Evolutionary conservation across 2,888 invertebrate genomes (phyloP).

Genomic region (Epiblema foenella): DNA sequence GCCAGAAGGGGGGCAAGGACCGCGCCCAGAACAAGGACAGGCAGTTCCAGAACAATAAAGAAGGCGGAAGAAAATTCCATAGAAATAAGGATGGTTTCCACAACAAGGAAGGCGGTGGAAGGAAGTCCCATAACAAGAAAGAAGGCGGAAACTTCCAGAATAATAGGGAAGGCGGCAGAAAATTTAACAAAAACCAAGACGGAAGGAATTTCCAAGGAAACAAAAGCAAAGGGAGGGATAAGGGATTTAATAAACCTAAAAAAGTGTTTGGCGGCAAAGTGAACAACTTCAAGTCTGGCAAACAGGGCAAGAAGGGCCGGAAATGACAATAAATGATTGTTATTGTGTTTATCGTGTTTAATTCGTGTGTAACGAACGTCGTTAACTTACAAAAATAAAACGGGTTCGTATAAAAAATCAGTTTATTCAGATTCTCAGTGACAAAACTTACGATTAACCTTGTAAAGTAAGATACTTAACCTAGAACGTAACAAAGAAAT

Average conservation of each 20-base stretch:
- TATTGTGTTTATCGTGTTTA: neutral
- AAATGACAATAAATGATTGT: conserved; percentile 53
- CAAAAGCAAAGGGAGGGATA: conserved; percentile 48
- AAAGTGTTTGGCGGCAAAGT: conserved; percentile 76
- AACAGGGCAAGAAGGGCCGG: conserved; percentile 61
- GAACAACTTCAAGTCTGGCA: conserved; percentile 65
- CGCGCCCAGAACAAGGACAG: conserved; percentile 50
- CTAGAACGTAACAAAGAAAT: conserved; percentile 8
- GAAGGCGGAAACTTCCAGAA: conserved; percentile 53
- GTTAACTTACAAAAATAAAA: conserved; percentile 17
- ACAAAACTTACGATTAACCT: conserved; percentile 28
- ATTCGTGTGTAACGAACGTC: neutral
- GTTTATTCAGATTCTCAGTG: conserved; percentile 33
- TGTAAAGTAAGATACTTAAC: conserved; percentile 37
- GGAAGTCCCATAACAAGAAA: conserved; percentile 24
- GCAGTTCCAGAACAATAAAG: conserved; percentile 52
- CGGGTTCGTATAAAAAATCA: conserved; percentile 36
- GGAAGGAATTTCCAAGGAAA: conserved; percentile 53
- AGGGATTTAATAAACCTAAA: conserved; percentile 59
- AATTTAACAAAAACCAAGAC: conserved; percentile 47
- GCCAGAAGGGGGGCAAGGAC: conserved; percentile 51
- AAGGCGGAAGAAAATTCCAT: conserved; percentile 54
- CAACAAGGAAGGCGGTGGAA: conserved; percentile 48
- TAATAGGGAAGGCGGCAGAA: conserved; percentile 45
- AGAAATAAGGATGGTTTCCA: conserved; percentile 34